Conservation (phyloP, 2,113 vertebrate genomes). For the Etia nguti region DNA sequence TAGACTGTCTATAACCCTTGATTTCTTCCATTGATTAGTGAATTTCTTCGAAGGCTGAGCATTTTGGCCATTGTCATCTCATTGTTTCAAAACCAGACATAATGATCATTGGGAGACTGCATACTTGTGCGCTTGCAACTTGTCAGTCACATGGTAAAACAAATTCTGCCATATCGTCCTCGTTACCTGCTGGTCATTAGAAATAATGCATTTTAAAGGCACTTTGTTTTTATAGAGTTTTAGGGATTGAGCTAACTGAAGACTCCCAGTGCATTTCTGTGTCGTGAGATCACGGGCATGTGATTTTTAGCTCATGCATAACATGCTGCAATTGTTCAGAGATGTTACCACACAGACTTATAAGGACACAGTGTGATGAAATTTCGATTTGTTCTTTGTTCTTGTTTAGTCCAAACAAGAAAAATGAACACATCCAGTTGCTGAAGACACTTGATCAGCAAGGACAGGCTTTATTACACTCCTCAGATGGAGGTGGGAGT, state of each 20-base stretch:
- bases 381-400: neutral
- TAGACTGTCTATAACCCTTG: neutral
- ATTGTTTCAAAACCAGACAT: neutral
- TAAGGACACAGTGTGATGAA: neutral
- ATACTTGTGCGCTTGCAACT: neutral
- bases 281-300: conserved; percentile 16
- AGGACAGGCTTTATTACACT: neutral
- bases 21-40: neutral
- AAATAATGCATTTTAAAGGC: neutral
- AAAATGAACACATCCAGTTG: neutral
- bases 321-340: neutral
- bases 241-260: neutral
- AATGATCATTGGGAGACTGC: neutral
- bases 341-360: neutral
- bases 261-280: neutral
- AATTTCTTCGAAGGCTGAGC: neutral
- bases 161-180: neutral
- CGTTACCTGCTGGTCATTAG: neutral
- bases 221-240: neutral
- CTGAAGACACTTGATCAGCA: neutral
- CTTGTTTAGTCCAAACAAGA: neutral
- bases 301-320: conserved; percentile 26
- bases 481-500: neutral
- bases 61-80: neutral
- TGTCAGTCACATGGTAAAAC: neutral